These are phyloP conservation scores for Mastomys natalensis DNA, from an alignment of 2,113 vertebrate genomes.

Conservation along the genomic window DNA sequence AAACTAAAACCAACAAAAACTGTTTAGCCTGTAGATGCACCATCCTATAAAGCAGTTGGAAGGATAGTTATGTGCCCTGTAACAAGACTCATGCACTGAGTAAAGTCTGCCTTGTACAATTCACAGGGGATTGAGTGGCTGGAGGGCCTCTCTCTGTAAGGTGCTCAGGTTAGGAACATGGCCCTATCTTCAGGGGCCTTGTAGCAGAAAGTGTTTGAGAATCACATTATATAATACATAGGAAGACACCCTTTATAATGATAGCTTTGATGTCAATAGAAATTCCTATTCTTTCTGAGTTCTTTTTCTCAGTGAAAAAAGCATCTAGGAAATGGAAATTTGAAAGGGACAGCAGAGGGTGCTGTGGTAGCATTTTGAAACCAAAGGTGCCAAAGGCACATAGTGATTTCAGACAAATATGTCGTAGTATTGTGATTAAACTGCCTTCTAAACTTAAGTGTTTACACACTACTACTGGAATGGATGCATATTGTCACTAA, in stretches of 20 bases:
- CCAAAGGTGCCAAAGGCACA: not conserved
- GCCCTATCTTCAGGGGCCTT: not conserved
- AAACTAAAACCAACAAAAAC: not conserved
- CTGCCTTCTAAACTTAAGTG: slow-evolving; percentile 18
- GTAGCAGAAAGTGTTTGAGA: not conserved
- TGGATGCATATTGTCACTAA: slow-evolving; percentile 34
- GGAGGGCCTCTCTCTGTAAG: not conserved
- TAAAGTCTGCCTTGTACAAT: not conserved
- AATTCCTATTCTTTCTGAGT: not conserved
- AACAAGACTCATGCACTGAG: not conserved
- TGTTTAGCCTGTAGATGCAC: not conserved
- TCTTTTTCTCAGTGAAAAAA: slow-evolving; percentile 34
- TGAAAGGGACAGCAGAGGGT: slow-evolving; percentile 67
- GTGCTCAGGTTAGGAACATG: not conserved
- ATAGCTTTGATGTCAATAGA: not conserved
- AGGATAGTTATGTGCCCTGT: not conserved
- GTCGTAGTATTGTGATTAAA: not conserved
- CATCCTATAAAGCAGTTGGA: not conserved
- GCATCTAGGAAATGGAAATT: not conserved
- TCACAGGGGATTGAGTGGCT: not conserved
- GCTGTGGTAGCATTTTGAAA: slow-evolving; percentile 44
- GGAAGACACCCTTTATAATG: not conserved
- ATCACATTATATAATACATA: not conserved
- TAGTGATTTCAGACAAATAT: not conserved
- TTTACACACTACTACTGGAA: not conserved